Base-by-base conservation (phyloP, 2,113 vertebrate genomes). In the Chloebia gouldiae region DNA sequence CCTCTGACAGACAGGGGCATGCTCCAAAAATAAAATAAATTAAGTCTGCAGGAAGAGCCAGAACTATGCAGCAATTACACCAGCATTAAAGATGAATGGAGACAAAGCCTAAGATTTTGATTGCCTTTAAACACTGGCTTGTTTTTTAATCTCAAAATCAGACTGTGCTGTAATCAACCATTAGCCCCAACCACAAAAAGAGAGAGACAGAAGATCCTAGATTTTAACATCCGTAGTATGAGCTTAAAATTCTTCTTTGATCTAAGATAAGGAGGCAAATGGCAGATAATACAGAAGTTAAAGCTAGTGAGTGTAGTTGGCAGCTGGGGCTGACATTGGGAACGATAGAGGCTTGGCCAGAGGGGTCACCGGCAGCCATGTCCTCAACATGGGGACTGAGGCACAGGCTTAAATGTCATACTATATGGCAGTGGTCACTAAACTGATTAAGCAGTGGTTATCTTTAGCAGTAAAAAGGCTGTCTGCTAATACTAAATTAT, bases 401-500 rank as follows among this genome's bases (percentile, higher is more conserved):
- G 83, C 88, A 78, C 79, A 61, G 92, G 88, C 88, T 95, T 83
- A 95, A 97, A 96, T 95, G 93, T 95, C 96, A 96, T 28, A 47
- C 69, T 82, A 20, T 90, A 86, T 81, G 95, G 90, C 94, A 95
- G 81, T 96, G 94, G 96, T 91, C 95, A 96, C 95, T 97, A 95
- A 97, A 95, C 93, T 97, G 96, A 97, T 97, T 97, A 97, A 90
- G 88, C 89, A 89, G 84, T 86, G 70, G 95, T 97, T 97, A 96
- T 95, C 96, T 92, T 95, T 70, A 95, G 95, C 95, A 95, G 88
- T 95, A 96, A 97, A 97, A 97, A 86, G 92, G 90, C 96, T 92
- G 93, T 96, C 95, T 97, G 94, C 81, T 95, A 97, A 97, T 95
- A 94, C 92, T 95, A 94, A 95, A 94, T 95, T 86, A 97, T 97